Evolutionary conservation across 1,140 invertebrate genomes (phyloP), one percentile per base, ranked within the genome.

Genomic region (Coptotermes formosanus): DNA sequence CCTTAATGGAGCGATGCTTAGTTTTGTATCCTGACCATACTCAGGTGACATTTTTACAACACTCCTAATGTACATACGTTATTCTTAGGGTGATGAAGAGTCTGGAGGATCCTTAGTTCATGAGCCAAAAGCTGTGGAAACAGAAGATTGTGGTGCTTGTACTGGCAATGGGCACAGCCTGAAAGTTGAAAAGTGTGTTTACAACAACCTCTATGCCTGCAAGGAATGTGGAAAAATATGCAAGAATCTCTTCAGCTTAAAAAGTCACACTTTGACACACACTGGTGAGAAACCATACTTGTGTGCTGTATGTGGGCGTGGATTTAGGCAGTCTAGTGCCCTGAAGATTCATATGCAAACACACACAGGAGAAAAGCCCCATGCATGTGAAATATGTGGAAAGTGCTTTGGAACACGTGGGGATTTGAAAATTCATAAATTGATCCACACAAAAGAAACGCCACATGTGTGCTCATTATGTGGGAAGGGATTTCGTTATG

Each of bases 361-460:
- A 12, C 92, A 92, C 85, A 88, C 90, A 9, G 90, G 89, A 25
- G 59, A 89, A 21, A 88, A 91, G 87, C 94, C 95, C 0, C 95
- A 95, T 89, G 91, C 91, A 88, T 95, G 94, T 89, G 89, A 91
- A 25, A 89, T 92, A 8, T 95, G 94, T 89, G 91, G 90, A 45
- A 93, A 93, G 89, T 92, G 92, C 0, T 94, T 94, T 91, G 93
- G 94, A 6, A 94, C 95, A 25, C 95, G 95, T 88, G 95, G 96
- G 88, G 96, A 95, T 3, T 89, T 96, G 23, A 96, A 95, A 89
- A 92, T 95, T 55, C 95, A 96, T 90, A 19, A 19, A 19, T 23
- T 59, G 14, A 59, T 23, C 14, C 55, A 59, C 21, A 59, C 55
- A 23, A 59, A 14, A 23, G 55, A 59, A 59, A 19, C 21, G 6